Evolutionary conservation across 2,888 invertebrate genomes (phyloP).

Genomic region (Ischnus inquisitorius): DNA sequence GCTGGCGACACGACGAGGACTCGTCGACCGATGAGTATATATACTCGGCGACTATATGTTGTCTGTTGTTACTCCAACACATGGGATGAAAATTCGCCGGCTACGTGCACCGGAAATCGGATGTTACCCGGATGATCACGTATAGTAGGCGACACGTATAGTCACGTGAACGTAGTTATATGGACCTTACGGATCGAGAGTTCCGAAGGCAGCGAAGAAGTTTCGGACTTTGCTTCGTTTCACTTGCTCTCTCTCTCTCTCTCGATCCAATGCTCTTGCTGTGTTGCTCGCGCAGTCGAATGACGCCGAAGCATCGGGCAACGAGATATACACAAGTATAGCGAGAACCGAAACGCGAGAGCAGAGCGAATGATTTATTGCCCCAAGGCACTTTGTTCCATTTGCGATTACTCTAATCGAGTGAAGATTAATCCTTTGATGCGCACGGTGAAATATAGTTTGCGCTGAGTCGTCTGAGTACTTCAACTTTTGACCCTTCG

Average conservation of each 20-base stretch:
- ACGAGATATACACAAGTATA: slow-evolving; percentile 6
- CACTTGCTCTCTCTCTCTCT: slow-evolving; percentile 9
- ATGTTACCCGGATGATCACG: slow-evolving; percentile 1
- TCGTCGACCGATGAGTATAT: slow-evolving; percentile 12
- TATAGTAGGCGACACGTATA: neutral
- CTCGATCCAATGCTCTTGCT: neutral
- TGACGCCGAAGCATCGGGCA: neutral
- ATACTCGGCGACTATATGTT: neutral
- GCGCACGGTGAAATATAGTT: neutral
- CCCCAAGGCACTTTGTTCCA: slow-evolving; percentile 54
- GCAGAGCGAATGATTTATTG: slow-evolving; percentile 56
- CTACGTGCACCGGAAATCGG: slow-evolving; percentile 49
- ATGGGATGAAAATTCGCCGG: slow-evolving; percentile 38
- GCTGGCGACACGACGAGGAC: slow-evolving; percentile 45
- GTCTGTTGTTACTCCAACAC: slow-evolving; percentile 22
- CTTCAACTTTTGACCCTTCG: neutral
- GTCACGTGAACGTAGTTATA: neutral
- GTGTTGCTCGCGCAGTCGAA: slow-evolving; percentile 7
- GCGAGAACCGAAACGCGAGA: slow-evolving; percentile 2
- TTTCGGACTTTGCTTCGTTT: neutral
- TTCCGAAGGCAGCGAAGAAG: neutral
- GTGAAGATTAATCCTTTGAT: slow-evolving; percentile 5
- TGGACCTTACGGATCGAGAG: neutral
- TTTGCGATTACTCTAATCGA: slow-evolving; percentile 40
- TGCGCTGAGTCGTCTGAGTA: neutral